Percentiles rank a stretch among this genome's conserved stretches.
Conservation (phyloP, 2,797 vertebrate species). For the Bovichtus diacanthus region DNA sequence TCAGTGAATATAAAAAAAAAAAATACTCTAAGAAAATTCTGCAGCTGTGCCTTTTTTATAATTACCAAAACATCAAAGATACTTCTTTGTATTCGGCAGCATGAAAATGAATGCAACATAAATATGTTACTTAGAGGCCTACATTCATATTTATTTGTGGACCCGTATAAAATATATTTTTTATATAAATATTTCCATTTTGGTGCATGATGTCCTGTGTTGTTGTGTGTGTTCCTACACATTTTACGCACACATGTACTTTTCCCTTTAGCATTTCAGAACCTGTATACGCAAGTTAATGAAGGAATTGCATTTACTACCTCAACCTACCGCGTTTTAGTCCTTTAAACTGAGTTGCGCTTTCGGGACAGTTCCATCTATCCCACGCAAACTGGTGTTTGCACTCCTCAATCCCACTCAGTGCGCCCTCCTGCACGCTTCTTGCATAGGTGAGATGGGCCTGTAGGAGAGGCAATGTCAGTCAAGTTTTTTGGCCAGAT, state of each 20-base stretch:
- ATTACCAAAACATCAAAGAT: not conserved
- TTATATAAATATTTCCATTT: not conserved
- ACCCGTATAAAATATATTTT: too few species aligned
- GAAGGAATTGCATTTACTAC: not conserved
- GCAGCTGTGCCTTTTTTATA: too few species aligned
- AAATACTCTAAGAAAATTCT: too few species aligned
- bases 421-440: conserved; percentile 92
- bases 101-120: not conserved
- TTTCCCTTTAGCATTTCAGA: too few species aligned
- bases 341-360: conserved; percentile 89
- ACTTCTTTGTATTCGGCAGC: too few species aligned
- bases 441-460: conserved; percentile 90
- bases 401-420: conserved; percentile 91
- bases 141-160: not conserved
- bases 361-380: conserved; percentile 95
- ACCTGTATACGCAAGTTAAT: not conserved
- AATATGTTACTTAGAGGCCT: not conserved
- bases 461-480: conserved; percentile 70
- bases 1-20: too few species aligned
- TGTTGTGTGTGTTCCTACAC: not conserved
- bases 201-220: not conserved
- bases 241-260: not conserved
- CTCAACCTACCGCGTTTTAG: conserved; percentile 87
- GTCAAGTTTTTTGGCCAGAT: not conserved
- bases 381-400: conserved; percentile 96